Evolutionary conservation across 1,140 invertebrate genomes (phyloP).

Genomic region (Euura lappo): DNA sequence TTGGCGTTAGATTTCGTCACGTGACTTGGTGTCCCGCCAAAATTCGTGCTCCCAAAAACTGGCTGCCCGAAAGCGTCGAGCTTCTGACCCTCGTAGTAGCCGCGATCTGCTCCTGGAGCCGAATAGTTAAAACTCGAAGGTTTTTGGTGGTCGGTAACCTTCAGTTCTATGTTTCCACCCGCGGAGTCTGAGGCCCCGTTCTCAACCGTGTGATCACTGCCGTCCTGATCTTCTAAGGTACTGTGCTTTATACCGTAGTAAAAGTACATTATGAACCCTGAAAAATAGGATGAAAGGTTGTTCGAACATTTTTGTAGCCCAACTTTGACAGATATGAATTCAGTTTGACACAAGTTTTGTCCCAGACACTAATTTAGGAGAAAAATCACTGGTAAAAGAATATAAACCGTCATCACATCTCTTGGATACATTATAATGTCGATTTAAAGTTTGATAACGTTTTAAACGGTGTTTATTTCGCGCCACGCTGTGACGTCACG

Average conservation of each 20-base stretch:
- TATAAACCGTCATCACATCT: no score
- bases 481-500: no score
- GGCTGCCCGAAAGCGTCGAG: constrained; percentile 55
- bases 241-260: constrained; percentile 92
- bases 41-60: constrained; percentile 54
- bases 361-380: no score
- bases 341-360: no score
- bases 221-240: constrained; percentile 68
- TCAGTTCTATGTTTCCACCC: constrained; percentile 61
- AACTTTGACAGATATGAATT: no score
- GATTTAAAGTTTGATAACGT: no score
- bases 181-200: constrained; percentile 25
- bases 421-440: no score
- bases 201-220: constrained; percentile 40
- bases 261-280: constrained; percentile 88
- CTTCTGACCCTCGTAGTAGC: constrained; percentile 48
- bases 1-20: background rate
- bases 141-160: constrained; percentile 60
- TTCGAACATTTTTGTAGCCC: no score
- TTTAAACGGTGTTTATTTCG: background rate
- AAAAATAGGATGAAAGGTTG: constrained; percentile 17
- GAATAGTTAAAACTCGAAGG: constrained; percentile 25
- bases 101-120: constrained; percentile 32
- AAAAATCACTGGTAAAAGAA: no score
- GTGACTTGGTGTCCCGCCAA: constrained; percentile 46